Base-by-base conservation (phyloP, 2,113 vertebrate species). In the Brevimyrus niger region DNA sequence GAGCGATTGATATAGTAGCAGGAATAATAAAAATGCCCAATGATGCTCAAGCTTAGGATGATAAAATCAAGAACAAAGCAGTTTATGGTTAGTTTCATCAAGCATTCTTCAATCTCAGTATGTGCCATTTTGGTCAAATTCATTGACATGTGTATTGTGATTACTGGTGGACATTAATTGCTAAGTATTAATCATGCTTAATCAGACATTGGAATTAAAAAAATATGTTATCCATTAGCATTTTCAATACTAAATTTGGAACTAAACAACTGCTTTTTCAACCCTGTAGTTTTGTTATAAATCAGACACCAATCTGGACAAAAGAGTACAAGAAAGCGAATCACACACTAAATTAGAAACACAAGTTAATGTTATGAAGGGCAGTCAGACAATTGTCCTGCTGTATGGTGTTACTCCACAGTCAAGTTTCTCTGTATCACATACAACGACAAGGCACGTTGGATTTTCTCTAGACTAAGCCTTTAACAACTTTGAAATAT, bases 401-500 rank as follows among this genome's bases (percentile, higher is more conserved):
- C 3, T 38, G 19, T 61, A 83, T 38, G 7, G 21, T 65, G 80
- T 38, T 55, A 55, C 50, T 58, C 21, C 51, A 11, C 84, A 31
- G 9, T 13, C 3, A 47, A 13, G 35, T 86, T 27, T 51, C 31
- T 38, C 50, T 47, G 38, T n/a, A 48, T 76, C 4, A 10, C 44
- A 15, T 15, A 15, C 27, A 53, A 23, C 47, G 3, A 19, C 61
- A 48, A 91, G 58, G 84, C 90, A 90, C 90, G 92, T 89, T 90
- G 92, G 89, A 88, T 89, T 90, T 11, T 50, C 35, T 47, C 47
- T 48, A 86, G 46, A 47, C 23, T 35, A 5, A 27, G 7, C 44
- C 83, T 55, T 91, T 69, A 90, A 89, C 31, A 73, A 87, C 90
- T 88, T 58, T 84, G 87, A 51, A 83, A 23, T 85, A 87, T 90